Evolutionary conservation across 2,888 invertebrate genomes (phyloP).

Genomic region (Harpalus rubripes): DNA sequence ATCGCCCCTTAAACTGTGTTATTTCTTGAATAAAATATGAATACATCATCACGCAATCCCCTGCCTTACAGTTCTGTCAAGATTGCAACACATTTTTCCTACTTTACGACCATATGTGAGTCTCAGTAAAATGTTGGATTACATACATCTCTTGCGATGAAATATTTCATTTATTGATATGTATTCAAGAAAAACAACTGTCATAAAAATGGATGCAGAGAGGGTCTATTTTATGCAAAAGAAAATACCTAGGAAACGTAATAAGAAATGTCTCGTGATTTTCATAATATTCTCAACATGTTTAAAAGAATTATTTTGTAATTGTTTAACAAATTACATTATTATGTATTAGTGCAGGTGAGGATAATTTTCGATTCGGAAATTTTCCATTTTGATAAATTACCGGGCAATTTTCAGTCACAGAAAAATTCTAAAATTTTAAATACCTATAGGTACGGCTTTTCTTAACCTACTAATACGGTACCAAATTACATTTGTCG

Average conservation of each 20-base stretch:
- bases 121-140: neutral
- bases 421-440: too few species aligned
- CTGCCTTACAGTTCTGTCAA: neutral
- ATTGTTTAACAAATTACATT: too few species aligned
- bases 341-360: too few species aligned
- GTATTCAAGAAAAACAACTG: neutral
- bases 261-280: too few species aligned
- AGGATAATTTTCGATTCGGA: too few species aligned
- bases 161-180: neutral
- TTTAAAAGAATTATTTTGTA: too few species aligned
- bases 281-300: too few species aligned
- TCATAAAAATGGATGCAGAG: neutral
- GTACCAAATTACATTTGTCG: too few species aligned
- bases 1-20: neutral
- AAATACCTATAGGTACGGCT: too few species aligned
- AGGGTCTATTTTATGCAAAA: neutral
- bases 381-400: too few species aligned
- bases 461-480: too few species aligned
- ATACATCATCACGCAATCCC: constrained; percentile 5
- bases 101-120: neutral
- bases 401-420: too few species aligned
- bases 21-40: constrained; percentile 7
- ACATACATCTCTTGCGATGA: neutral
- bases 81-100: neutral
- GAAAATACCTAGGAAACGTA: neutral